A percentile compares a stretch with the other conserved stretches of the same genome.
Conservation (phyloP, 2,797 vertebrate genomes). For the Anisognathus igniventris region DNA sequence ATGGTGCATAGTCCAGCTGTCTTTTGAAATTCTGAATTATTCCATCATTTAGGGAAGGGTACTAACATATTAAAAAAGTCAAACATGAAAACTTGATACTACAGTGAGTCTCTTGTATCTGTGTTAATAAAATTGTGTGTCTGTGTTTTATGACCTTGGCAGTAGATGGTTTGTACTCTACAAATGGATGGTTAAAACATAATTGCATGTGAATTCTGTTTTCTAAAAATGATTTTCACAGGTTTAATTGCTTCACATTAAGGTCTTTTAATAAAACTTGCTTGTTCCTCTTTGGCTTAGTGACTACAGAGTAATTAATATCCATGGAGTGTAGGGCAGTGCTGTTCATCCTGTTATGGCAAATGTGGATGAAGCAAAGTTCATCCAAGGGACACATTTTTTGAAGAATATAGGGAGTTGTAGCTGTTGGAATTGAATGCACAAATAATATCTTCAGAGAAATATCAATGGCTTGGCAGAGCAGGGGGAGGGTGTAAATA, state of each 20-base stretch:
- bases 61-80: not conserved
- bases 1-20: not conserved
- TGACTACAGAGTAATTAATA: not conserved
- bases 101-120: not conserved
- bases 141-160: not conserved
- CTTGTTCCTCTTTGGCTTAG: not conserved
- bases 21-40: not conserved
- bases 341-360: not conserved
- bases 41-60: not conserved
- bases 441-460: not conserved
- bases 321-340: not conserved
- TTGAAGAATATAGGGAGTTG: not conserved
- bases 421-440: not conserved
- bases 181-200: not conserved
- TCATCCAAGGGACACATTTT: not conserved
- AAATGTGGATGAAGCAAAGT: accelerated
- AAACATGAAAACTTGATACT: not conserved
- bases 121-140: not conserved
- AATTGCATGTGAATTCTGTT: not conserved
- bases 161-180: not conserved
- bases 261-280: not conserved
- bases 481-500: not conserved
- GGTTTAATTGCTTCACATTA: not conserved
- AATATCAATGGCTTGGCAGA: not conserved
- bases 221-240: not conserved